Evolutionary conservation across 2,113 vertebrate genomes (phyloP), one percentile per base, ranked within the genome.

Genomic region (Pteruthius melanotis): DNA sequence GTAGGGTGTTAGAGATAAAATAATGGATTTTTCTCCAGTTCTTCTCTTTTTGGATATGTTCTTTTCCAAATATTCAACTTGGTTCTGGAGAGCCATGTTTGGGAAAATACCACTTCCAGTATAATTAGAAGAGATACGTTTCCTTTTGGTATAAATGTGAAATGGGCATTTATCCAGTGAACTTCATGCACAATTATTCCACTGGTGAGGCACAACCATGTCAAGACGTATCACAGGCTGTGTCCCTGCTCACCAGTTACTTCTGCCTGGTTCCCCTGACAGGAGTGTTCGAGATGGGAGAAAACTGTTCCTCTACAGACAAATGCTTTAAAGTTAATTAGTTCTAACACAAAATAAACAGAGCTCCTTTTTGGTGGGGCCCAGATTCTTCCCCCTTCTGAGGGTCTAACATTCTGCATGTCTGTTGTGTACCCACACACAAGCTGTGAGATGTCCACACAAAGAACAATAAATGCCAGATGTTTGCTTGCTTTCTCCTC

Each of bases 271-370:
- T 75, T 11, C 7, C 8, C 19, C 13, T 8, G 1, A n/a, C 9
- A 56, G 16, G 14, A 56, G 15, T 14, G 37, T 57, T 33, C 0
- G 0, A 70, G 10, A 37, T 0, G 2, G 84, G 28, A 52, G 28
- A 74, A 65, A 80, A 28, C 5, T 61, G 13, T 24, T 75, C 26
- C 23, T 63, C 24, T 39, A 3, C 45, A 28, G 40, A 30, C 3
- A 79, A 66, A 16, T 52, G 11, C 2, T 50, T 87, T 45, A 7
- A 33, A 71, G 44, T 71, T 87, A 68, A 82, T 82, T 63, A 71
- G 9, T 23, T 87, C 17, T 60, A 79, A 56, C 14, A 71, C 2
- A 76, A 80, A 91, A 78, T 50, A 54, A 74, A 59, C 3, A 44
- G 33, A 28, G 2, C 22, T 83, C 27, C 30, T 63, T 54, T 84